Conservation (phyloP, 1,140 invertebrate genomes). For the Oncopodura yosiiana region DNA sequence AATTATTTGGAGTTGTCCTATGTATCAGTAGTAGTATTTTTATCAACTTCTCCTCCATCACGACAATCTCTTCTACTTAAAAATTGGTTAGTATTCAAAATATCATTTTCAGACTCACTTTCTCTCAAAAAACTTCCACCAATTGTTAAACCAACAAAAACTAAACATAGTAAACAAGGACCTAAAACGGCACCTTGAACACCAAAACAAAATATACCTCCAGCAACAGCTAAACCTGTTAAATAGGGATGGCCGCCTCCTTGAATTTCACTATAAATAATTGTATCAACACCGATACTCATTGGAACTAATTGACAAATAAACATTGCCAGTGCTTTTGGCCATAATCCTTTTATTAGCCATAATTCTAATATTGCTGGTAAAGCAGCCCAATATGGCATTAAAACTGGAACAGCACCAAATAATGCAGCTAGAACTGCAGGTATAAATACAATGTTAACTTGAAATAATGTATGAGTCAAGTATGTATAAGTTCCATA, state of each 20-base stretch:
- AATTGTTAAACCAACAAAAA: slow-evolving; percentile 69
- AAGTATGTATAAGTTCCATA: slow-evolving; percentile 98
- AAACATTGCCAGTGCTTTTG: slow-evolving; percentile 65
- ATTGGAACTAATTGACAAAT: slow-evolving; percentile 78
- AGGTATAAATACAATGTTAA: slow-evolving; percentile 37
- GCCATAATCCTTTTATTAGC: slow-evolving; percentile 69
- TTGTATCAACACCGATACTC: slow-evolving; percentile 76
- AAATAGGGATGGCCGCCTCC: slow-evolving; percentile 95
- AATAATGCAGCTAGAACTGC: slow-evolving; percentile 77
- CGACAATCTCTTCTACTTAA: too few relatives aligned
- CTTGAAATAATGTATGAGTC: slow-evolving; percentile 84
- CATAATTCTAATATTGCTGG: slow-evolving; percentile 90
- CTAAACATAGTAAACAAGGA: slow-evolving; percentile 78
- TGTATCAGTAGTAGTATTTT: too few relatives aligned
- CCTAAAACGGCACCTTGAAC: slow-evolving; percentile 94
- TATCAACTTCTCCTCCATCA: too few relatives aligned
- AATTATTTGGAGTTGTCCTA: too few relatives aligned
- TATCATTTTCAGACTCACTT: slow-evolving; percentile 1
- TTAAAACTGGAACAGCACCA: slow-evolving; percentile 87
- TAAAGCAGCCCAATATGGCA: slow-evolving; percentile 84
- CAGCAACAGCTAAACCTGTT: slow-evolving; percentile 92
- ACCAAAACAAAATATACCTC: slow-evolving; percentile 95
- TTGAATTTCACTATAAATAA: slow-evolving; percentile 95
- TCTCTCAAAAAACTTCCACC: slow-evolving; percentile 47
- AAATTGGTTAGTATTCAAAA: not conserved